These are phyloP conservation scores for Onthophagus taurus DNA, from an alignment of 1,140 invertebrate species.

Conservation along the genomic window DNA sequence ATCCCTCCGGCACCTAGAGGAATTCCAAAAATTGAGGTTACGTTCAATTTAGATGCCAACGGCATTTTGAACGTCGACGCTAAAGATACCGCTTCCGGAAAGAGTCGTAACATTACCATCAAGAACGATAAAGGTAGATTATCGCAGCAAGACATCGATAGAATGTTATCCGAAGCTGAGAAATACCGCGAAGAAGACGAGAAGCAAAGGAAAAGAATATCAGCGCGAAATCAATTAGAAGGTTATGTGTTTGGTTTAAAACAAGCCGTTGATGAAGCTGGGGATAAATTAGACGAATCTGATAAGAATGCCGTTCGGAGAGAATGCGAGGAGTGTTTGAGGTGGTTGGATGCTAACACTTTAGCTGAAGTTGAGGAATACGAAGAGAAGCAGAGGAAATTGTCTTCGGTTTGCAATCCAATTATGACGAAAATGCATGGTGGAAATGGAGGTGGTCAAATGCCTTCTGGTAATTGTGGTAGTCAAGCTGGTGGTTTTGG, in stretches of 20 bases:
- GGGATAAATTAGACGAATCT: too few relatives aligned
- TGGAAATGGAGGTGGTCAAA: too few relatives aligned
- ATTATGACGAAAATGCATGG: slow-evolving; percentile 45
- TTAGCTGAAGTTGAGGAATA: too few relatives aligned
- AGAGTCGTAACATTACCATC: slow-evolving; percentile 60
- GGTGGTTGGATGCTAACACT: slow-evolving; percentile 59
- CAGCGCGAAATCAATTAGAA: slow-evolving; percentile 53
- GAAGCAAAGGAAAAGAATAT: slow-evolving; percentile 53
- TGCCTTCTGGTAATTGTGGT: too few relatives aligned
- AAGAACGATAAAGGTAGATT: slow-evolving; percentile 34
- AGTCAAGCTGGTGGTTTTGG: too few relatives aligned
- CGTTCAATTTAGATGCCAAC: slow-evolving; percentile 59
- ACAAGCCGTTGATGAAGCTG: too few relatives aligned
- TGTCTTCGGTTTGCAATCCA: slow-evolving; percentile 38
- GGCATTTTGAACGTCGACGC: slow-evolving; percentile 59
- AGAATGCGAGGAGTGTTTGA: slow-evolving; percentile 47
- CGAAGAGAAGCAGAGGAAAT: too few relatives aligned
- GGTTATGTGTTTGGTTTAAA: slow-evolving; percentile 54
- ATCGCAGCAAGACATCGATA: slow-evolving; percentile 38
- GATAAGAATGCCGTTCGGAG: slow-evolving; percentile 23
- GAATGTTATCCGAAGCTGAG: slow-evolving; percentile 64
- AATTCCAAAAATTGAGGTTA: slow-evolving; percentile 58
- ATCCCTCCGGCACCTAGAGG: slow-evolving; percentile 45
- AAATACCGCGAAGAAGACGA: slow-evolving; percentile 61
- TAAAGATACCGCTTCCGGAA: slow-evolving; percentile 44